Evolutionary conservation across 2,113 vertebrate genomes (phyloP), one percentile per base, ranked within the genome.

Genomic region (Holacanthus passer): DNA sequence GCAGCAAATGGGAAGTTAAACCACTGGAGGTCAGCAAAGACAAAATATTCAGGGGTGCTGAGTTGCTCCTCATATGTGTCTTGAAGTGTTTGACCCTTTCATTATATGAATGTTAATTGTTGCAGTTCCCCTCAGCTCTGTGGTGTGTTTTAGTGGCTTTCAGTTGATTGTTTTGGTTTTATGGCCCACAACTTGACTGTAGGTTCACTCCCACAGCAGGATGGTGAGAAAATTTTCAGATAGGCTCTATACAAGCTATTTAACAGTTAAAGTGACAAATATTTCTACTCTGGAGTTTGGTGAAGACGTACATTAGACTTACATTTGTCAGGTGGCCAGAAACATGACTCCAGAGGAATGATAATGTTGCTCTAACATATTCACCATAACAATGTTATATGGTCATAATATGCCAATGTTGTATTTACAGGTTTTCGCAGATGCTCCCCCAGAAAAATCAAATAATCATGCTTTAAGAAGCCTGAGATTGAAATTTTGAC

Each of bases 401-500:
- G 17, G 16, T 19, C 11, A 13, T 4, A 22, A 62, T 37, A 22
- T 60, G 31, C 3, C 4, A 60, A 5, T 37, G 32, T 35, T 35
- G 32, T 35, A 19, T 22, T n/a, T 3, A 32, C 19, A n/a, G 19
- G 7, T 65, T 78, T 41, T 31, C 27, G 11, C 6, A 37, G 5
- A 37, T 37, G 35, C 8, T 35, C 7, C 35, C 7, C 3, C 39
- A 17, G 12, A 32, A 50, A 63, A 58, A 63, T 62, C 19, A 67
- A 76, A 71, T 41, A 73, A 69, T 22, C n/a, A 43, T 13, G 24
- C 19, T 63, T 24, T 58, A 52, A 14, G 22, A 77, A 39, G 32
- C 27, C 29, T 27, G 19, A 66, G 64, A 24, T 58, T 47, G 35
- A 52, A 47, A 75, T 53, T 39, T 41, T 58, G 32, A 65, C 52